phyloP scores from a whole-genome alignment of 1,140 invertebrate species.

The Potamilus streckersoni region DNA sequence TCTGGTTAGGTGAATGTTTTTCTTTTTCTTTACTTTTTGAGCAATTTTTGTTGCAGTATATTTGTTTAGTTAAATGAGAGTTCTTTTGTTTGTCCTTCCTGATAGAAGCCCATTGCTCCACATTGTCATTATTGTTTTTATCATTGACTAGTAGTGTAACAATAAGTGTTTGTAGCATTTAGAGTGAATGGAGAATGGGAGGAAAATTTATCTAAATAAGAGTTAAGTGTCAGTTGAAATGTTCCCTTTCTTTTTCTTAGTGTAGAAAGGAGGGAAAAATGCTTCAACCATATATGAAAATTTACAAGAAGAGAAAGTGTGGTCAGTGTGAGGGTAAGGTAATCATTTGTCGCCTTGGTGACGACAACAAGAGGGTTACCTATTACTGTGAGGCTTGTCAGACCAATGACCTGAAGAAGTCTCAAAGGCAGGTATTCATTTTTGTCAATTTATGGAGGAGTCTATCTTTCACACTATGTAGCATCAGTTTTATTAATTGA shows the following conservation, averaged over 20 bases:
- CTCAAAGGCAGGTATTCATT: conserved; percentile 17
- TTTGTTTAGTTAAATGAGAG: too few species aligned
- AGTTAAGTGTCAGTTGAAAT: background rate
- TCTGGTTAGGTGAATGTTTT: too few species aligned
- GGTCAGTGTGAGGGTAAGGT: conserved; percentile 50
- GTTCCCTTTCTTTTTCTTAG: conserved; percentile 30
- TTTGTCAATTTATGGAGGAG: background rate
- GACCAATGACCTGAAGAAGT: conserved; percentile 43
- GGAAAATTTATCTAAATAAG: too few species aligned
- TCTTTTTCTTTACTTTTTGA: too few species aligned
- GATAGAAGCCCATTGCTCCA: too few species aligned
- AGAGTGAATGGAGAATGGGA: too few species aligned
- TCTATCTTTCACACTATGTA: background rate
- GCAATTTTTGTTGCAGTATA: too few species aligned
- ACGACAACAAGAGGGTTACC: conserved; percentile 55
- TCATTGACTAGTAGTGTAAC: too few species aligned
- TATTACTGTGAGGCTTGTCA: conserved; percentile 60
- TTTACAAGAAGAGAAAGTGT: conserved; percentile 54
- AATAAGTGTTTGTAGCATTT: too few species aligned
- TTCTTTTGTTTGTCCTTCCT: too few species aligned
- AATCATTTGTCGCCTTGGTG: conserved; percentile 52
- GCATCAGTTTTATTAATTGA: too few species aligned
- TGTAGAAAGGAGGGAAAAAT: conserved; percentile 54
- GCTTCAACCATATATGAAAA: conserved; percentile 49
- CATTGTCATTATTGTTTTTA: too few species aligned